Base-by-base conservation (phyloP, 2,797 vertebrate species). In the Borostomias antarcticus region DNA sequence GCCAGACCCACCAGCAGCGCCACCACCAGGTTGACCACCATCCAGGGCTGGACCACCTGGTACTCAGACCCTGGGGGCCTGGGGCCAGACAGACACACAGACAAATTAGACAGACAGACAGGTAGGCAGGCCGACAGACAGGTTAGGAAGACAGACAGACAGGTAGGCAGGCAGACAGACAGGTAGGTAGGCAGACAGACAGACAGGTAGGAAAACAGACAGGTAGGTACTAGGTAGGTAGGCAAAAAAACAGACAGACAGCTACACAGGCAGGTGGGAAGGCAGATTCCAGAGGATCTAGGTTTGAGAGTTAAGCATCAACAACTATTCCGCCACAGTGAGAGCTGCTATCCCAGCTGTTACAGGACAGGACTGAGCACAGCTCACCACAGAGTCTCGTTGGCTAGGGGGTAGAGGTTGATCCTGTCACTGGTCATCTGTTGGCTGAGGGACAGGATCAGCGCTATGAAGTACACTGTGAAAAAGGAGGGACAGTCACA, bases 401-500 rank as follows among this genome's bases (percentile, higher is more conserved):
- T 98, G 83, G 91, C 92, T 0, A 91, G 86, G 0, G 93, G 93
- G 63, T 97, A 97, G 33, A 96, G 93, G 83, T 95, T 92, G 79
- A 98, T 98, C 58, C 93, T 94, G 80, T 98, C 96, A 64, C 94
- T 96, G 51, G 95, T 96, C 96, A 95, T 96, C 84, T 99, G 96
- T 79, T 98, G 97, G 84, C 95, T 97, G 82, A 98, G 90, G 68
- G 94, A 95, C 68, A 98, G 89, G 73, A 92, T 91, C 62, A 99
- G 94, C 61, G 96, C 96, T 64, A 93, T 90, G 80, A 97, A 96
- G 67, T 98, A 98, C 79, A 98, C 96, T 98, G 78, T 65, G 74
- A 79, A 64, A 29, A 59, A 11, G 64, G 54, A 71, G 23, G 37
- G 7, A n/a, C 23, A 17, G 10, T 1, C 56, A 58, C 3, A 13